Percentiles rank a stretch among this genome's conserved stretches.
phyloP scores from a whole-genome alignment of 2,888 invertebrate genomes.

The Hypolimnas misippus region DNA sequence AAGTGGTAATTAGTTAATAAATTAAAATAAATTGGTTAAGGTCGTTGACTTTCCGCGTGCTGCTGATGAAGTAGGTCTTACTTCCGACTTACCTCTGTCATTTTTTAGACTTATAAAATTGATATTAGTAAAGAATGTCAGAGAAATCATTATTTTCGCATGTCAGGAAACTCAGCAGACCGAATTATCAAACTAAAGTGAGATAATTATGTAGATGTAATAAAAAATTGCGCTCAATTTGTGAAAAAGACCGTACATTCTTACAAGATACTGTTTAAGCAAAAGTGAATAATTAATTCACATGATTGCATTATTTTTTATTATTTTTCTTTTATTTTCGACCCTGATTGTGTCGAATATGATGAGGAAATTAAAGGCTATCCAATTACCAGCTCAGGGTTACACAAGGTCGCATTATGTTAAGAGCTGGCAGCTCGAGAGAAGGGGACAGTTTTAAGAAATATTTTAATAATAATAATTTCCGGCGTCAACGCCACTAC shows the following conservation, averaged over 20 bases:
- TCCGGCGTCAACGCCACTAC: not conserved
- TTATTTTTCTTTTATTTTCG: not conserved
- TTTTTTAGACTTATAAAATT: conserved; percentile 3
- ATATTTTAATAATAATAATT: conserved; percentile 18
- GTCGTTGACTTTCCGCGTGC: not conserved
- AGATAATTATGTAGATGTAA: not conserved
- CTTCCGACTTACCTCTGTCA: not conserved
- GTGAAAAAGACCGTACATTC: not conserved
- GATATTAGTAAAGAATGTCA: conserved; percentile 1
- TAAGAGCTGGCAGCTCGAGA: conserved; percentile 9
- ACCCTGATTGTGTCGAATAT: conserved; percentile 24
- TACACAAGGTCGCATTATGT: conserved; percentile 25
- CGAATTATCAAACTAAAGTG: not conserved
- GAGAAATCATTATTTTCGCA: conserved; percentile 1
- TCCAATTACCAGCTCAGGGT: conserved; percentile 25
- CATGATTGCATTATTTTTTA: not conserved
- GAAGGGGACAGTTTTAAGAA: conserved; percentile 26
- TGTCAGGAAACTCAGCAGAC: not conserved
- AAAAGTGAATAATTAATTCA: not conserved
- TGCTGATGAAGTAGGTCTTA: not conserved
- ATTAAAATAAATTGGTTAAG: not conserved
- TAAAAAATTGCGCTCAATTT: not conserved
- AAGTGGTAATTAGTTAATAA: too few species aligned
- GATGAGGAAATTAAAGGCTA: conserved; percentile 27
- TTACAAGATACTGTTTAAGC: not conserved